These are phyloP conservation scores for Melipona quadrifasciata DNA, from an alignment of 1,140 invertebrate genomes.

Conservation along the genomic window DNA sequence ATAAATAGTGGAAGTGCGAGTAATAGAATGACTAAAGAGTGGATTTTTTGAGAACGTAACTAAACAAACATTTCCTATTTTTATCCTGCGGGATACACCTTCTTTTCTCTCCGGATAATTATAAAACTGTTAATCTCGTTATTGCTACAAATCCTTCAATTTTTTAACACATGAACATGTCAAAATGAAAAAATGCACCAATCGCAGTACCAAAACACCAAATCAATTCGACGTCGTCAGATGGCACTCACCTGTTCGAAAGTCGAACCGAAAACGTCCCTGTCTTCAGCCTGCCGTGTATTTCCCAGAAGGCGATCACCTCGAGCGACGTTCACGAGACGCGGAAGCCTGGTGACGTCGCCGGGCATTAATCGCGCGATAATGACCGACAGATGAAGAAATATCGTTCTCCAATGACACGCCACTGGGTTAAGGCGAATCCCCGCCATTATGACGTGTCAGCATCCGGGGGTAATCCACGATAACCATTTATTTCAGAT, in stretches of 20 bases:
- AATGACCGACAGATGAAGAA: conserved; percentile 53
- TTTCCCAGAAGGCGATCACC: neutral
- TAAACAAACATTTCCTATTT: too few relatives aligned
- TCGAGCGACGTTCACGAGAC: neutral
- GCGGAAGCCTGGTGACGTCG: neutral
- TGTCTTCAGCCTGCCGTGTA: accelerated
- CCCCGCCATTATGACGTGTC: conserved; percentile 53
- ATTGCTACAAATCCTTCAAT: neutral
- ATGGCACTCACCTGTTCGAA: neutral
- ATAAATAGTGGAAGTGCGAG: too few relatives aligned
- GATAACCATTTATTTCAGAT: conserved; percentile 64
- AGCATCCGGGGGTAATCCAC: conserved; percentile 55
- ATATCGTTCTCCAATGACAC: conserved; percentile 47
- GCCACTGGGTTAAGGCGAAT: conserved; percentile 52
- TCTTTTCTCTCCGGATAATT: neutral
- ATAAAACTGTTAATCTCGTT: neutral
- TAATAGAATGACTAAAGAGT: too few relatives aligned
- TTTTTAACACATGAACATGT: neutral
- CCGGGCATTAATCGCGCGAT: conserved; percentile 32
- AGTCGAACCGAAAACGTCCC: too few relatives aligned
- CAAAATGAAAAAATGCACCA: neutral
- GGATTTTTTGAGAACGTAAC: too few relatives aligned
- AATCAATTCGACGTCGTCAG: neutral
- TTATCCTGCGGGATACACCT: neutral
- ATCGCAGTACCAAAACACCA: neutral